Conservation (phyloP, 2,888 invertebrate species). For the Deroplatys truncata region DNA sequence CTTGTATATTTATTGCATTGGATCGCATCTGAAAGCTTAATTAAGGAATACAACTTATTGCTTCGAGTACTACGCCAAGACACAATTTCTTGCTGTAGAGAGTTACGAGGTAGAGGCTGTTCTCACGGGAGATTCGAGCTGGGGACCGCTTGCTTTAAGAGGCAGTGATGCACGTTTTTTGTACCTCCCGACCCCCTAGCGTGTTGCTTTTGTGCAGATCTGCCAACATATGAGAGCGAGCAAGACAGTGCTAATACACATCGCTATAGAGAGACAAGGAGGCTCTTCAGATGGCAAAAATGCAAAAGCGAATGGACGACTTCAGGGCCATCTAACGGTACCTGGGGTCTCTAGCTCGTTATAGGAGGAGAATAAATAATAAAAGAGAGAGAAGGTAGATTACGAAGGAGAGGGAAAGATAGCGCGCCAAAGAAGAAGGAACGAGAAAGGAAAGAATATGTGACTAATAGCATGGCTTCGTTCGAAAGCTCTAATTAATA, state of each 20-base stretch:
- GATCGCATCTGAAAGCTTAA: too few relatives aligned
- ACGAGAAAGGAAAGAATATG: neutral
- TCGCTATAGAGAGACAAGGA: neutral
- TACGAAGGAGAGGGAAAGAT: neutral
- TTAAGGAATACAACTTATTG: too few relatives aligned
- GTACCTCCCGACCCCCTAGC: neutral
- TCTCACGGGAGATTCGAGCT: neutral
- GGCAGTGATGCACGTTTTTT: neutral
- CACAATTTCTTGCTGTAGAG: too few relatives aligned
- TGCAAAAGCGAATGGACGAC: constrained; percentile 10
- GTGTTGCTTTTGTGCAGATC: neutral
- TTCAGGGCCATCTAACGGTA: constrained; percentile 14
- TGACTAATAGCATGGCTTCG: neutral
- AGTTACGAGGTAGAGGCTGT: neutral
- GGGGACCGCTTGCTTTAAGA: neutral
- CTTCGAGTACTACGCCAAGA: too few relatives aligned
- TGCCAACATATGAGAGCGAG: neutral
- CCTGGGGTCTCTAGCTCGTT: neutral
- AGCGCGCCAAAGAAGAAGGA: neutral
- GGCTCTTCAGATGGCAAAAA: neutral
- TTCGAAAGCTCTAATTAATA: neutral
- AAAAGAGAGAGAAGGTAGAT: neutral
- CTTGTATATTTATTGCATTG: too few relatives aligned
- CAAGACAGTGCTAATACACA: neutral
- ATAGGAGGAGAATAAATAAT: neutral